Evolutionary conservation across 2,888 invertebrate genomes (phyloP), one percentile per base, ranked within the genome.

Genomic region (Morpho deidamia): DNA sequence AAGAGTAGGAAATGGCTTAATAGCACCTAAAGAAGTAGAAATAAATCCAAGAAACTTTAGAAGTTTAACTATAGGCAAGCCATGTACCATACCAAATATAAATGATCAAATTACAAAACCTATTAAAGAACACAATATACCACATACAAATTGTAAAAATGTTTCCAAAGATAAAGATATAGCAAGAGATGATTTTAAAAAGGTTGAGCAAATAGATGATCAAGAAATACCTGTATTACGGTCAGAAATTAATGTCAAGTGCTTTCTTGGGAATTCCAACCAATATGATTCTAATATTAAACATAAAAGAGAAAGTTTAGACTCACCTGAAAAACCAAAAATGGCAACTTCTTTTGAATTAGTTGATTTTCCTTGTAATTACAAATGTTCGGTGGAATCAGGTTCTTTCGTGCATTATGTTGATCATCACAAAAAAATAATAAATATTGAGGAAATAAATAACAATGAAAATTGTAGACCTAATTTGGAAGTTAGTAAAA

Each of bases 31-130:
- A 48, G n/a, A 63, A 44, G 58, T 63, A 49, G 63, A 65, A 51
- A 56, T 68, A 45, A 84, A 81, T 63, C 81, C 81, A 42, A 81
- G 55, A 63, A 83, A 82, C 62, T 62, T 83, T 58, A 74, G 78
- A 66, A 73, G 64, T 52, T 78, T 81, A 78, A 75, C 79, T 12
- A 74, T 84, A 64, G 78, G 71, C 47, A 55, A 44, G 8, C 44
- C 52, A 3, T 12, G 7, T 11, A 35, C 32, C 8, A 9, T 35
- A 44, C 32, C 23, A 38, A 54, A 43, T n/a, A 35, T n/a, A 11
- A 32, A 37, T 11, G 39, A 53, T 8, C 12, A 11, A 35, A 7
- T 10, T 34, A 38, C 37, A 38, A 11, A 39, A 33, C 38, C 11
- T 44, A 12, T 7, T 11, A 35, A 23, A 39, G 38, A 44, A 9